Base-by-base conservation (phyloP, 2,113 vertebrate genomes). In the Acrocephalus arundinaceus region DNA sequence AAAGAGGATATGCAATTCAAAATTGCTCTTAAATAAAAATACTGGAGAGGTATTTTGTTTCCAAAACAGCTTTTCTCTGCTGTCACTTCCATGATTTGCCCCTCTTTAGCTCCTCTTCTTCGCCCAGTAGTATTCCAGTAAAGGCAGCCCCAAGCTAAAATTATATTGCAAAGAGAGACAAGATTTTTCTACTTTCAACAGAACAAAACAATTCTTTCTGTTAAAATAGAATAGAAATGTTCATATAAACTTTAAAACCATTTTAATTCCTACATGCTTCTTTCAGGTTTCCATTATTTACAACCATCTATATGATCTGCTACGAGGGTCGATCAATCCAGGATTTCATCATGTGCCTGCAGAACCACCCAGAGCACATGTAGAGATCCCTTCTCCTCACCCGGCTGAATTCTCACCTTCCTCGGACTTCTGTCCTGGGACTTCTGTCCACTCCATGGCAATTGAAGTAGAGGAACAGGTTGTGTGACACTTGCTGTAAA, bases 331-430 rank as follows among this genome's bases (percentile, higher is more conserved):
- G 85, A 25, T 94, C 96, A 0, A 93, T 98, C 94, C 97, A 98
- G 35, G 98, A 98, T 33, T 99, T 99, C 95, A 97, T 99, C 96
- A 52, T 41, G 39, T 99, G 99, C 77, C 98, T 99, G 93, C 98
- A 99, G 97, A 98, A 98, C 80, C 98, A 99, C 77, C 99, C 98
- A 0, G 96, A 98, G 62, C 98, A 99, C 95, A 90, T 98, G 85
- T 99, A 96, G 95, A 74, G 76, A 17, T 19, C 51, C 27, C 30
- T 51, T 62, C 89, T 71, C 62, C 82, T 71, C 75, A 17, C 83
- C 88, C 31, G 37, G 54, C 13, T 49, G 39, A 25, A 14, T 62
- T 77, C 91, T 71, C 79, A 51, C 81, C 89, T 75, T 81, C 21
- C 78, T 76, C 55, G 70, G 90, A 85, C 57, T 89, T 45, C 65